Percentiles rank a stretch among this genome's conserved stretches.
These are phyloP conservation scores for Zoanthus sansibaricus DNA, from an alignment of 92 coral and sea anemone genomes.

Conservation along the genomic window DNA sequence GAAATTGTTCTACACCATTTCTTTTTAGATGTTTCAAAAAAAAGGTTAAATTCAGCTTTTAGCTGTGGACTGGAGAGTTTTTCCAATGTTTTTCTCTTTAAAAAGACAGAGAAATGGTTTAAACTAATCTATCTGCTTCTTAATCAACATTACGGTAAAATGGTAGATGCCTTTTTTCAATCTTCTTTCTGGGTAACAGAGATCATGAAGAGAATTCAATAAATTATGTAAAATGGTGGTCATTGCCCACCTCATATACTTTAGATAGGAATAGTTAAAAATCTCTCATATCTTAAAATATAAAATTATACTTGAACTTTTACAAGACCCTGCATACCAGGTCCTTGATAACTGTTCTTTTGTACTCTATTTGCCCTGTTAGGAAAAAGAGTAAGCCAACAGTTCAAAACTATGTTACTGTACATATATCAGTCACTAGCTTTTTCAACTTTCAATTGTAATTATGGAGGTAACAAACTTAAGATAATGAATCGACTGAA, in stretches of 20 bases:
- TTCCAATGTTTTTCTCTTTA: too few species aligned
- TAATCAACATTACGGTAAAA: too few species aligned
- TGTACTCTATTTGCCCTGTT: constrained; percentile 81
- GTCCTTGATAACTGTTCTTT: constrained; percentile 77
- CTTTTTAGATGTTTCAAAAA: too few species aligned
- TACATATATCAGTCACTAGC: too few species aligned
- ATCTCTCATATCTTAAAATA: constrained; percentile 32
- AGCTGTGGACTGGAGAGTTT: too few species aligned
- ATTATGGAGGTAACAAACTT: too few species aligned
- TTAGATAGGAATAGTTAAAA: constrained; percentile 4
- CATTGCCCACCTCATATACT: constrained; percentile 13
- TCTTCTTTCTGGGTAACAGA: not conserved
- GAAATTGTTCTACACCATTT: too few species aligned
- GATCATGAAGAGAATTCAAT: not conserved
- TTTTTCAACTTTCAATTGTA: too few species aligned
- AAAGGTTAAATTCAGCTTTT: too few species aligned
- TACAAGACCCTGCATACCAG: constrained; percentile 91
- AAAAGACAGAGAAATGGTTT: too few species aligned
- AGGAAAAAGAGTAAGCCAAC: not conserved
- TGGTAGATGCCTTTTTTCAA: not conserved
- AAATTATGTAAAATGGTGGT: not conserved
- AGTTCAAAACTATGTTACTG: not conserved
- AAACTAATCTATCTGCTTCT: too few species aligned
- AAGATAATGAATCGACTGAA: too few species aligned
- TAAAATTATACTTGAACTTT: constrained; percentile 84